These are phyloP conservation scores for Phrynocephalus versicolor DNA, from an alignment of 2,113 vertebrate genomes.

Conservation along the genomic window DNA sequence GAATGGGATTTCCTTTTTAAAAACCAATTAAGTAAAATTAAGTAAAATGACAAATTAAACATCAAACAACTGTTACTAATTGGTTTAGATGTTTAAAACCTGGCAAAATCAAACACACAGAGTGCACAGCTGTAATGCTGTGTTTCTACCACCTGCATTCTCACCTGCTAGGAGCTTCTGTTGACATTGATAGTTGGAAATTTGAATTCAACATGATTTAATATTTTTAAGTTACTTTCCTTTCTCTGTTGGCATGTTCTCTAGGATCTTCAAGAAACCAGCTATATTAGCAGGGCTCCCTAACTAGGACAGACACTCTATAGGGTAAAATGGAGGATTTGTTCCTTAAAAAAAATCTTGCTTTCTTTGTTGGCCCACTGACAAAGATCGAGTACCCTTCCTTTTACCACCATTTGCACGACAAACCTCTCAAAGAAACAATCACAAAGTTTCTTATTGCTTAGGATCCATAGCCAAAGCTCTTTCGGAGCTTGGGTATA, in stretches of 20 bases:
- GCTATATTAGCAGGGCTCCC: not conserved
- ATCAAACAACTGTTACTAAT: conserved; percentile 36
- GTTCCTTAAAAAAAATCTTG: conserved; percentile 23
- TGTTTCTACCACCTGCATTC: conserved; percentile 28
- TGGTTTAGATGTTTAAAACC: conserved; percentile 13
- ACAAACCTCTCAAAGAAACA: conserved; percentile 11
- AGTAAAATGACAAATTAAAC: conserved; percentile 54
- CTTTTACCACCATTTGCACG: conserved; percentile 22
- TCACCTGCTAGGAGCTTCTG: not conserved
- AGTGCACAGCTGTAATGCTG: conserved; percentile 1
- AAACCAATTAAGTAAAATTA: conserved; percentile 47
- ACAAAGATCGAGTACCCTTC: not conserved
- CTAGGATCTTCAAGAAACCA: not conserved
- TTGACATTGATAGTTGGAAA: conserved; percentile 40
- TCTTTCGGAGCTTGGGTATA: not conserved
- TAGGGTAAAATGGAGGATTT: conserved; percentile 21
- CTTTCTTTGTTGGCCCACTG: not conserved
- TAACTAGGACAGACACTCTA: conserved; percentile 16
- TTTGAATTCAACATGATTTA: conserved; percentile 30
- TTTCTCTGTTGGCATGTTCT: conserved; percentile 3
- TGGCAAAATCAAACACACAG: not conserved
- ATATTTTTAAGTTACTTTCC: conserved; percentile 43
- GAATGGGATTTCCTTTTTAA: conserved; percentile 49
- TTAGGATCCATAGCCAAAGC: conserved; percentile 15
- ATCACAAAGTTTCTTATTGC: not conserved